Evolutionary conservation across 2,888 invertebrate species (phyloP).

Genomic region (Epinotia ramella): DNA sequence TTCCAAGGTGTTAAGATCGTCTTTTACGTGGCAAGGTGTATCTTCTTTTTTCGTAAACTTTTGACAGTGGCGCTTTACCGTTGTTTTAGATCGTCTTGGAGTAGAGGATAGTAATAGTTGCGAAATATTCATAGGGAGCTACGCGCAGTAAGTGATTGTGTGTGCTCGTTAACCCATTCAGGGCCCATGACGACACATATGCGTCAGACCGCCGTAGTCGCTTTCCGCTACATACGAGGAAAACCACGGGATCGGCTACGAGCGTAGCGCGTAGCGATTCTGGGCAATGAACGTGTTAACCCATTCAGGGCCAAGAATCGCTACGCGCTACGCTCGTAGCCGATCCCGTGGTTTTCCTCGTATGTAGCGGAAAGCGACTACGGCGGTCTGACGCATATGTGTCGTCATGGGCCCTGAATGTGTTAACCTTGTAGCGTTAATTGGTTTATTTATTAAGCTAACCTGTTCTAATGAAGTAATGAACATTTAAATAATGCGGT

Average conservation of each 20-base stretch:
- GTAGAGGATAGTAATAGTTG: slow-evolving; percentile 55
- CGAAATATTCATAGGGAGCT: slow-evolving; percentile 63
- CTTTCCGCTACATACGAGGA: no score
- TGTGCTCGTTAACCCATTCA: slow-evolving; percentile 45
- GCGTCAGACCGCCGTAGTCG: no score
- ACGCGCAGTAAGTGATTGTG: slow-evolving; percentile 60
- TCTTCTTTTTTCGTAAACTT: background rate
- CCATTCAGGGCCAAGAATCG: no score
- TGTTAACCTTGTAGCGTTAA: background rate
- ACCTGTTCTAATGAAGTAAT: background rate
- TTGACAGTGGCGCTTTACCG: slow-evolving; percentile 8
- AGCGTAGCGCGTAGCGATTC: no score
- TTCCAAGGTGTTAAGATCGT: background rate
- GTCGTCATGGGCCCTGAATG: no score
- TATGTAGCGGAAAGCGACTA: no score
- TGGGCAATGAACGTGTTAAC: no score
- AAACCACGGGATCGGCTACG: no score
- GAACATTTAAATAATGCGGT: slow-evolving; percentile 1
- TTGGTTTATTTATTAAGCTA: background rate
- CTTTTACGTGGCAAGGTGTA: background rate
- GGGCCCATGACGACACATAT: no score
- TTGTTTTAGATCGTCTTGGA: slow-evolving; percentile 67
- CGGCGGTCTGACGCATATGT: no score
- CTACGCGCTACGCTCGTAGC: no score
- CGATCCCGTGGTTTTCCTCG: no score